Percentiles rank a stretch among this genome's conserved stretches.
These are phyloP conservation scores for Idaea dimidiata DNA, from an alignment of 2,888 invertebrate genomes.

Conservation along the genomic window DNA sequence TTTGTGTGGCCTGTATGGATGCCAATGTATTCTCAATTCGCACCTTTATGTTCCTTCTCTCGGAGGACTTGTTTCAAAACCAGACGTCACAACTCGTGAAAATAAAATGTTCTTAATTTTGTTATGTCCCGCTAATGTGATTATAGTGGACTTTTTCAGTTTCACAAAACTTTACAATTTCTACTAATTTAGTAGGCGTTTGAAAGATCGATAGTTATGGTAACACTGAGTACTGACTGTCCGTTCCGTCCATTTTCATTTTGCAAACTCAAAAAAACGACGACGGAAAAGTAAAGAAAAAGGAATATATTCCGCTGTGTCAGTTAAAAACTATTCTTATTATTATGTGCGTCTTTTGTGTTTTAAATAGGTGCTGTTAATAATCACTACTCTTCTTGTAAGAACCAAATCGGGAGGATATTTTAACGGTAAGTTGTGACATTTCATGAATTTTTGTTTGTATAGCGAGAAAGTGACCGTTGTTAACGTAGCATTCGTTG, in stretches of 20 bases:
- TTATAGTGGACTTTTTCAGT: neutral
- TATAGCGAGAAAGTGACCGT: slow-evolving; percentile 75
- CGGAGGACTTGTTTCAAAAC: no score
- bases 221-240: neutral
- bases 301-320: slow-evolving; percentile 47
- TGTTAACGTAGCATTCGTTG: slow-evolving; percentile 48
- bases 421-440: slow-evolving; percentile 68
- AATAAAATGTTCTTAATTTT: no score
- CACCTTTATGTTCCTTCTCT: no score
- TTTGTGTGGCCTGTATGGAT: no score
- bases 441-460: slow-evolving; percentile 70
- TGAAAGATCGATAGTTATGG: neutral
- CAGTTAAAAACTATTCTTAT: slow-evolving; percentile 52
- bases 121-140: no score
- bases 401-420: slow-evolving; percentile 35
- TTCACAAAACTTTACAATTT: neutral
- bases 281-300: slow-evolving; percentile 59
- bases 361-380: slow-evolving; percentile 49
- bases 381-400: slow-evolving; percentile 43
- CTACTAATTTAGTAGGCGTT: neutral
- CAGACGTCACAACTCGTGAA: no score
- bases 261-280: slow-evolving; percentile 71
- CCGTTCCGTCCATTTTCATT: slow-evolving; percentile 71
- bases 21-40: no score
- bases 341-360: slow-evolving; percentile 62